Base-by-base conservation (phyloP, 2,888 invertebrate species). In the Microchrysa polita region DNA sequence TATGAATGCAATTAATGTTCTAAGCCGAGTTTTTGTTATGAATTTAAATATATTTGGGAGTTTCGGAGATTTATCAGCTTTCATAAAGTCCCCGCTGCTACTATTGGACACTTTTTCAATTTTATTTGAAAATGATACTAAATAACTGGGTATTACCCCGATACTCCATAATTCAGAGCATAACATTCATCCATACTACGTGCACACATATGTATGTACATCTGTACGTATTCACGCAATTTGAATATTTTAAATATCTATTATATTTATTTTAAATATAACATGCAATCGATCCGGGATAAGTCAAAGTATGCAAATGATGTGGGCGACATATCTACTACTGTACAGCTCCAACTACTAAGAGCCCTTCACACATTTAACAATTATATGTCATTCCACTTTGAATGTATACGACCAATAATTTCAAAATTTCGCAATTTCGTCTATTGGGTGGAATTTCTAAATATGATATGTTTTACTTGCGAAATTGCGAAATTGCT, bases 391-490 rank as follows among this genome's bases (percentile, higher is more conserved):
- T 22, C 16, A 40, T 23, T 40, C 61, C 40, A 61, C 23, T 61
- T 34, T 61, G 23, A 61, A 40, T 34, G 34, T 53, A 53, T 34
- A 67, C 14, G 44, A 53, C 23, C 48, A 44, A 53, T 53, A 52
- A 67, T 27, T 67, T 67, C 23, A 48, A 23, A 12, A 52, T 67
- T 67, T 67, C 67, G 67, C 34, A 52, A 67, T 67, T 23, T 52
- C n/a, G n/a, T 14, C 61, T 40, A 40, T 40, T 61, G 40, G n/a
- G 40, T 42, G 18, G 61, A 61, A 23, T 9, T 40, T 61, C 40
- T 23, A 16, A 61, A 27, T 61, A 40, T 40, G 40, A 40, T n/a
- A n/a, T n/a, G n/a, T 48, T 22, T n/a, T 27, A 59, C 12, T 59
- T 59, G 59, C 40, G 42, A 61, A 61, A 61, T 16, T 9, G 7